Percentiles rank a stretch among this genome's conserved stretches.
These are phyloP conservation scores for Tangara arthus DNA, from an alignment of 2,797 vertebrate species.

Conservation along the genomic window DNA sequence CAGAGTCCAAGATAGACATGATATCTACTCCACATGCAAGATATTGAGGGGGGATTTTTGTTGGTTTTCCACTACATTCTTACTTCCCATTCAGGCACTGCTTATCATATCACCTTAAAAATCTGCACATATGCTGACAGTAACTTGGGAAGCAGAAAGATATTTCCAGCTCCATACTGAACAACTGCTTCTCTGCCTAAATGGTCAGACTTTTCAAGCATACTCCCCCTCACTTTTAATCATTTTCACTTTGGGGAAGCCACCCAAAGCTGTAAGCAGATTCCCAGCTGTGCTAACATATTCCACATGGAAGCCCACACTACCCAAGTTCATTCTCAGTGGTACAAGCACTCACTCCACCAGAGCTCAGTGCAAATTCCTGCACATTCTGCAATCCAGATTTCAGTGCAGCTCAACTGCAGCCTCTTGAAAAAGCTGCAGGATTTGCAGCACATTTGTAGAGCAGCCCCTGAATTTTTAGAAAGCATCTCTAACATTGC, in stretches of 20 bases:
- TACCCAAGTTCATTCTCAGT: background rate
- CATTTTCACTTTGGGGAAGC: background rate
- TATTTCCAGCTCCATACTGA: background rate
- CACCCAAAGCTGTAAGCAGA: background rate
- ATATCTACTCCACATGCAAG: background rate
- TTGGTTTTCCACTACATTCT: background rate
- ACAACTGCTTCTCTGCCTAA: background rate
- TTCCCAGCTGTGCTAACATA: background rate
- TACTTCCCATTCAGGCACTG: background rate
- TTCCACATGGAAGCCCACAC: background rate
- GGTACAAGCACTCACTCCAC: fast-evolving
- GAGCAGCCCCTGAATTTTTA: background rate
- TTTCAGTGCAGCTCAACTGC: background rate
- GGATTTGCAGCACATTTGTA: background rate
- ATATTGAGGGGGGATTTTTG: fast-evolving
- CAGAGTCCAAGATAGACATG: background rate
- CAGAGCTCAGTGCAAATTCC: background rate
- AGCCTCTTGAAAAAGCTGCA: background rate
- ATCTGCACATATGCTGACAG: background rate
- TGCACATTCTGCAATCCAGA: background rate
- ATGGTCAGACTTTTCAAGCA: background rate
- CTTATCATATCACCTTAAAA: background rate
- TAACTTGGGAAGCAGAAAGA: background rate
- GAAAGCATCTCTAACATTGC: background rate
- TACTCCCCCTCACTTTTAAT: background rate